These are phyloP conservation scores for Drosophila lutescens DNA, from an alignment of 2,888 invertebrate species.

Conservation along the genomic window DNA sequence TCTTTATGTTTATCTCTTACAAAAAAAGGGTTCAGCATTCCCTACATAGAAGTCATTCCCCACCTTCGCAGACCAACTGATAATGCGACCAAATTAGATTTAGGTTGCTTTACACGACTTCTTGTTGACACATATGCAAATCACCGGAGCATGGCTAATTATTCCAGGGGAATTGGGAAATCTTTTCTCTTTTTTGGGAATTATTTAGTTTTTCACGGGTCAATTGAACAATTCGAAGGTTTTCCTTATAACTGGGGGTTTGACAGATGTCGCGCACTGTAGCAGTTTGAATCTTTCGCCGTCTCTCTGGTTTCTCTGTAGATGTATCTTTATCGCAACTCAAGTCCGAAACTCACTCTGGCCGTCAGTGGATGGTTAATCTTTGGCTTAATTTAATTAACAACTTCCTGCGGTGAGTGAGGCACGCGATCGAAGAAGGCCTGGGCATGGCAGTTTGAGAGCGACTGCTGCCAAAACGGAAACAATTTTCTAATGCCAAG, in stretches of 20 bases:
- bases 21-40: neutral
- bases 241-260: neutral
- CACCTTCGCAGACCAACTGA: conserved; percentile 15
- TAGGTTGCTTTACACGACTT: conserved; percentile 42
- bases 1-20: neutral
- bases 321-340: conserved; percentile 28
- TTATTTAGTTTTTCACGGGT: conserved; percentile 4
- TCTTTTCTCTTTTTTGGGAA: conserved; percentile 31
- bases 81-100: conserved; percentile 60
- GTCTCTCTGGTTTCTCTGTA: neutral
- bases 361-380: conserved; percentile 61
- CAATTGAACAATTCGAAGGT: conserved; percentile 59
- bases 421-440: conserved; percentile 18
- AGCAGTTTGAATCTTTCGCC: conserved; percentile 1
- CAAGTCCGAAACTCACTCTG: conserved; percentile 4
- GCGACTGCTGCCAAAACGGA: conserved; percentile 58
- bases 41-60: neutral
- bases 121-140: conserved; percentile 24
- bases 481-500: conserved; percentile 68
- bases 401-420: conserved; percentile 62
- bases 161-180: conserved; percentile 17
- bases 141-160: conserved; percentile 63
- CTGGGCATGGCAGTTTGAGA: conserved; percentile 24
- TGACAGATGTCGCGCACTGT: conserved; percentile 28
- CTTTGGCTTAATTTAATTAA: conserved; percentile 75